phyloP scores from a whole-genome alignment of 1,140 invertebrate species.

The Schlechtendalia chinensis region DNA sequence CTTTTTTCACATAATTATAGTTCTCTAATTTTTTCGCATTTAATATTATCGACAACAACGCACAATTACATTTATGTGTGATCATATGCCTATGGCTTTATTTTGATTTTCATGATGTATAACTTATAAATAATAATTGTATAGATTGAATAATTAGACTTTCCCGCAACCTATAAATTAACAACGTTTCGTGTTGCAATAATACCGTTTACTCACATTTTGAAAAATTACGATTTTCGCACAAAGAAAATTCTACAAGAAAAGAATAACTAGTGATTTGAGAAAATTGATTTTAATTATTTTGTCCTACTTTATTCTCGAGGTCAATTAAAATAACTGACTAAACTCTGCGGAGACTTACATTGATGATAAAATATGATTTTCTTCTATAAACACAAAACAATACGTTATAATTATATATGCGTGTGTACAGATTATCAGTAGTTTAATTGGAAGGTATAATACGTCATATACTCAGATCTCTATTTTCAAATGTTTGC shows the following conservation, averaged over 20 bases:
- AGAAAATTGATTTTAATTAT: conserved; percentile 7
- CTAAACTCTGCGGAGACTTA: background rate
- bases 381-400: too few species aligned
- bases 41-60: background rate
- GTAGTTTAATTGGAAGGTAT: too few species aligned
- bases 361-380: background rate
- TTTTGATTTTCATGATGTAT: too few species aligned
- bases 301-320: conserved; percentile 25
- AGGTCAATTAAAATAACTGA: conserved; percentile 11
- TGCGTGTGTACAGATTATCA: too few species aligned
- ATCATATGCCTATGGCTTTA: too few species aligned
- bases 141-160: too few species aligned
- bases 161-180: too few species aligned
- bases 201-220: background rate
- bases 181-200: too few species aligned
- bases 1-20: conserved; percentile 16
- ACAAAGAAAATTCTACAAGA: background rate
- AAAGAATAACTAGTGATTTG: background rate
- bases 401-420: too few species aligned
- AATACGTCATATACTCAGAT: too few species aligned
- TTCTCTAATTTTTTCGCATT: conserved; percentile 22
- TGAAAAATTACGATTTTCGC: background rate
- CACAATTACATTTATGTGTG: background rate
- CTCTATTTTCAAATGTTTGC: too few species aligned
- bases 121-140: too few species aligned